Evolutionary conservation across 2,888 invertebrate genomes (phyloP), one percentile per base, ranked within the genome.

Genomic region (Glaucopsyche alexis): DNA sequence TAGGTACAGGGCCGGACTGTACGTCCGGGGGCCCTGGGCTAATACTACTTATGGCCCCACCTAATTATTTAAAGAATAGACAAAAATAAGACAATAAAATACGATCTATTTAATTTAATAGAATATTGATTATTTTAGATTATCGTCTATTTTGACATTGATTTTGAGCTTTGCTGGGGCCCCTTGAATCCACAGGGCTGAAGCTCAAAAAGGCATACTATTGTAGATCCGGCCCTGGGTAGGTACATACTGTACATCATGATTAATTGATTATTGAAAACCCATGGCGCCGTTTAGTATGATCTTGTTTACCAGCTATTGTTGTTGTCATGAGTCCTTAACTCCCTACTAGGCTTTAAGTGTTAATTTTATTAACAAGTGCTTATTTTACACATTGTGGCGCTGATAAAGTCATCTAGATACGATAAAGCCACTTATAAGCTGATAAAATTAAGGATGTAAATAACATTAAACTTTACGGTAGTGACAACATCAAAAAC

Each of bases 391-490:
- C 29, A 19, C 29, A 14, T 60, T 60, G 29, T 60, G 47, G 13
- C 4, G 47, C 47, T 11, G 13, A 38, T 3, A 7, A 13, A 29
- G 29, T 60, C 29, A 60, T 29, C 60, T 60, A 29, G 60, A 60
- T 13, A 29, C 29, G 29, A 60, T 60, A 60, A 60, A 38, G 60
- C 29, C 60, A 60, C 55, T 55, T 19, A 9, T 29, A 55, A 55
- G 60, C 60, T 13, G 13, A 13, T 11, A 13, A 29, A 47, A 47
- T 13, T 4, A 47, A 47, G 11, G 29, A 11, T 55, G 13, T 38
- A 38, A 60, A 60, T 29, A 60, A 60, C 60, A 60, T 60, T 60
- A 29, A 60, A 29, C 29, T 60, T 60, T 60, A 29, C 60, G 13
- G 47, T 9, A 47, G 47, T 47, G 13, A 13, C 1, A 29, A 29